Evolutionary conservation across 2,888 invertebrate genomes (phyloP), one percentile per base, ranked within the genome.

Genomic region (Clusia tigrina): DNA sequence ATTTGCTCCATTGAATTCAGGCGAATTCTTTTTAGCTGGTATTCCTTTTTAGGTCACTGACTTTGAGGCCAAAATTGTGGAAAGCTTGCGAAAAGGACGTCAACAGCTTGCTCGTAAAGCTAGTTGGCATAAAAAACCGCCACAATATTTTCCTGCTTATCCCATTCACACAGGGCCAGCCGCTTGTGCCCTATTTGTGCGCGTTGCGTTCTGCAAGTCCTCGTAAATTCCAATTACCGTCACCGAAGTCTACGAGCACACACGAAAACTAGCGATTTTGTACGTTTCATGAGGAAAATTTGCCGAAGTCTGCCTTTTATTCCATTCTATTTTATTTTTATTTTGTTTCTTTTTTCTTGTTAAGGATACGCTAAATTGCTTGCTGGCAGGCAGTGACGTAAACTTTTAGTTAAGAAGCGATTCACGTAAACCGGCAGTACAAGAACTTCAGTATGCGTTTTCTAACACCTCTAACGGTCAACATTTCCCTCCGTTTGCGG

Each of bases 181-280:
- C n/a, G n/a, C 32, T 6, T 32, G 32, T 32, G 32, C 32, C 32
- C 6, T 32, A n/a, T 32, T 32, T 32, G 32, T 32, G 32, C 12
- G 32, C 32, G 42, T 42, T 42, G 42, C 10, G 18, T n/a, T n/a
- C n/a, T n/a, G n/a, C n/a, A 53, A 18, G 12, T 20, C n/a, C 20
- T 54, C 54, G 52, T 52, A 52, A 61, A 56, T 61, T 15, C 56
- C 48, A 48, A 48, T 48, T 51, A 17, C 26, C 56, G 25, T 52
- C 56, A 46, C n/a, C 53, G 54, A 17, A 25, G 54, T 26, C 32
- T 17, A 26, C 18, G 54, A 37, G 17, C 24, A 42, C 20, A 24
- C 46, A 56, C 56, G 46, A 60, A 54, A 60, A 60, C 46, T 54
- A 60, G 54, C 59, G 59, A 60, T 54, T 60, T 60, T 42, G 26